A percentile compares a stretch with the other conserved stretches of the same genome.
phyloP scores from a whole-genome alignment of 1,140 invertebrate species.

The Marisa cornuarietis region DNA sequence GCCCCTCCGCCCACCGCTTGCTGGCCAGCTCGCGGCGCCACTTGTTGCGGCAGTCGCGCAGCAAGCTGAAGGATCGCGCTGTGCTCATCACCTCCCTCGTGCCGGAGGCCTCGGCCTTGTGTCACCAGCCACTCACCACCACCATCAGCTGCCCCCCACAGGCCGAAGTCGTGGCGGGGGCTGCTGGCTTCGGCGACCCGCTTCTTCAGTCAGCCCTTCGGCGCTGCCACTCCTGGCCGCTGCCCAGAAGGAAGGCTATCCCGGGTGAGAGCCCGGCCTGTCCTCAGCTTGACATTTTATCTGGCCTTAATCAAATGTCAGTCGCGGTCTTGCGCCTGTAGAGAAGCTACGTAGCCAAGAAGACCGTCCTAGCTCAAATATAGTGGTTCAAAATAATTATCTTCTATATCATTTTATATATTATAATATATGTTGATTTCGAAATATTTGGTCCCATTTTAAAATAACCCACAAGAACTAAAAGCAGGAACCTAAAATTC shows the following conservation, averaged over 20 bases:
- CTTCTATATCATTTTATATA: too few species aligned
- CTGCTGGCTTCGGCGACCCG: background rate
- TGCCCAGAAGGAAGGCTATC: conserved; percentile 15
- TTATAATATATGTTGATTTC: too few species aligned
- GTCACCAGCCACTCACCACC: conserved; percentile 23
- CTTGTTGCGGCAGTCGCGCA: conserved; percentile 20
- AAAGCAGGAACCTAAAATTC: too few species aligned
- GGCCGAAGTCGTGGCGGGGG: conserved; percentile 1
- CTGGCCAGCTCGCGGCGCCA: conserved; percentile 20
- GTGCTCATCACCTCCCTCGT: conserved; percentile 17
- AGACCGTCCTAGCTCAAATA: too few species aligned
- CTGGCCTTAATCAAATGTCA: too few species aligned
- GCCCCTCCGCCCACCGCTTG: conserved; percentile 16
- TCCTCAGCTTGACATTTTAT: too few species aligned
- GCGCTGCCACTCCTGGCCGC: conserved; percentile 2
- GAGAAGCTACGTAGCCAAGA: too few species aligned
- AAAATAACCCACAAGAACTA: too few species aligned
- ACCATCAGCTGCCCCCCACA: conserved; percentile 29
- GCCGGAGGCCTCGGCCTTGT: background rate
- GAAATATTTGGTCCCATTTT: too few species aligned
- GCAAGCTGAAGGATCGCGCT: conserved; percentile 20
- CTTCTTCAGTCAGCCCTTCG: background rate
- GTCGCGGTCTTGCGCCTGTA: too few species aligned
- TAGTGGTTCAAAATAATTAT: too few species aligned
- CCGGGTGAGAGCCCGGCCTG: background rate